A percentile compares a stretch with the other conserved stretches of the same genome.
phyloP scores from a whole-genome alignment of 2,113 vertebrate genomes.

The Okapia johnstoni region DNA sequence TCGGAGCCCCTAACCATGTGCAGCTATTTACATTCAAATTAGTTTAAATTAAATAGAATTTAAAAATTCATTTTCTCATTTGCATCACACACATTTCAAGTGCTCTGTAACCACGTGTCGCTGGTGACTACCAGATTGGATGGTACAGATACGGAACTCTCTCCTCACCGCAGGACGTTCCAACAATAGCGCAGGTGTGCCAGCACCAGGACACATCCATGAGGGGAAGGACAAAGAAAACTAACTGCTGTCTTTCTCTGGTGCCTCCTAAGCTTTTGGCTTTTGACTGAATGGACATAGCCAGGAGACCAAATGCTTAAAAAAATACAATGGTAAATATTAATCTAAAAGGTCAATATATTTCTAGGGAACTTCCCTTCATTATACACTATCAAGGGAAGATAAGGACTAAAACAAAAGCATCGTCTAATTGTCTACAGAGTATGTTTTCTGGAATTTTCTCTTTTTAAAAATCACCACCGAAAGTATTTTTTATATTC shows the following conservation, averaged over 20 bases:
- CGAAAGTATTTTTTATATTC: neutral
- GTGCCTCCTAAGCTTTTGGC: neutral
- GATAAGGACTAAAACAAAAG: neutral
- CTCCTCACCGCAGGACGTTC: neutral
- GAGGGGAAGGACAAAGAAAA: neutral
- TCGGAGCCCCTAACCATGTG: neutral
- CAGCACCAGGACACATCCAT: neutral
- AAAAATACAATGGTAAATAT: neutral
- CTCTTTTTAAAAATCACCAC: neutral
- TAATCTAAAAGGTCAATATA: neutral
- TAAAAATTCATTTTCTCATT: neutral
- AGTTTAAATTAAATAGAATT: neutral
- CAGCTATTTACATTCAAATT: neutral
- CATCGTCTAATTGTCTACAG: neutral
- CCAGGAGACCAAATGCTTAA: neutral
- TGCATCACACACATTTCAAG: neutral
- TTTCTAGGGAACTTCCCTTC: neutral
- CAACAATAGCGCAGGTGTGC: accelerated
- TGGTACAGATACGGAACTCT: accelerated
- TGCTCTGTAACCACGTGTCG: neutral
- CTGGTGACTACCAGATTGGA: accelerated
- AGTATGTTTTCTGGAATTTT: neutral
- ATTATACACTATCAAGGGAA: neutral
- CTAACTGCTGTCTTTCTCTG: neutral
- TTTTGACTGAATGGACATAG: neutral